Evolutionary conservation across 2,888 invertebrate species (phyloP), one percentile per base, ranked within the genome.

Genomic region (Agonopterix subpropinquella): DNA sequence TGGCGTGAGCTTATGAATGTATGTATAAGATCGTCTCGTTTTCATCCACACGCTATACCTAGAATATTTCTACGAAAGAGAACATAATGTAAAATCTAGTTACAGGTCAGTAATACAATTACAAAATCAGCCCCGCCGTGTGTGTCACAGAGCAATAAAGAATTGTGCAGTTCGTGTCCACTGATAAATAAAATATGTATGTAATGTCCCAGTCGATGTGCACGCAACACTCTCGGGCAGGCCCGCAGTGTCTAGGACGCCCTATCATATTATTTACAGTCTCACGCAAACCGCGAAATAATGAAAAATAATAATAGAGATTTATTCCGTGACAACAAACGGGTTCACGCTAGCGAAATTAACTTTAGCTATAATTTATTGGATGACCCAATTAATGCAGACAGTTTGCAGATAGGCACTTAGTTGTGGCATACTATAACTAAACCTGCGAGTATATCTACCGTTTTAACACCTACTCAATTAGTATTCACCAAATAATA

Each of bases 121-220:
- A 28, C 28, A 28, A 28, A 28, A 28, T 28, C 28, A 28, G 4
- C 28, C 28, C 7, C 28, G 28, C 7, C 28, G 28, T 28, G 28
- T 28, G 7, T 28, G 28, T 28, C 28, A 28, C 28, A 28, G 28
- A 28, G 28, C 41, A 50, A 48, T 48, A 53, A 45, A 50, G 45
- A 50, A 44, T 45, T 52, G 49, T 58, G 53, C 56, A 58, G 54
- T 57, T 56, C 56, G 58, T 56, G 57, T 50, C 50, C 47, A 51
- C 57, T 65, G 52, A 63, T 66, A 59, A 67, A 63, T 66, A 59
- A 67, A 66, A 65, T 57, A 66, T 66, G 59, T 58, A 66, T 57
- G 56, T 55, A 59, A 57, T 42, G 13, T 42, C 42, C 39, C 39
- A n/a, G 11, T 13, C 42, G 42, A 11, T 61, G 42, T 57, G 58